Conservation (phyloP, 2,888 invertebrate species). For the Eilema sororculum region DNA sequence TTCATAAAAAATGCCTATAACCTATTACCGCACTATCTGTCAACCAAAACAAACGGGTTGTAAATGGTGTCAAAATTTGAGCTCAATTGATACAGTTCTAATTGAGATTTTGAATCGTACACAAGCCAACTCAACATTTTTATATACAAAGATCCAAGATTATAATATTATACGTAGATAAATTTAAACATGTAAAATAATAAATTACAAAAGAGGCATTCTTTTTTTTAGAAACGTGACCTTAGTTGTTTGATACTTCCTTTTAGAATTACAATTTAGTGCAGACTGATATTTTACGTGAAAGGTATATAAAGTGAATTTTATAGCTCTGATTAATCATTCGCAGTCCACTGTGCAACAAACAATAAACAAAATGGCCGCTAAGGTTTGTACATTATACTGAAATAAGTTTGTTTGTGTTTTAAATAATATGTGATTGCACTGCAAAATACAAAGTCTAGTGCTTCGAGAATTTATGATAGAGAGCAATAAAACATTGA, state of each 20-base stretch:
- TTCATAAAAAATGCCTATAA: too few species aligned
- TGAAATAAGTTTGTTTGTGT: not conserved
- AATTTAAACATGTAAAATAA: not conserved
- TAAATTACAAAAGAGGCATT: not conserved
- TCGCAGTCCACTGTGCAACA: slow-evolving; percentile 80
- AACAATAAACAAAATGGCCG: slow-evolving; percentile 82
- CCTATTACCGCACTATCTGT: too few species aligned
- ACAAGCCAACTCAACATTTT: too few species aligned
- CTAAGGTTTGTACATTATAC: slow-evolving; percentile 69
- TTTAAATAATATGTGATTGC: too few species aligned
- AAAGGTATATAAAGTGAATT: slow-evolving; percentile 73
- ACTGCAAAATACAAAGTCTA: too few species aligned
- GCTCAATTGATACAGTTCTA: too few species aligned
- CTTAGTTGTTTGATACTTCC: not conserved
- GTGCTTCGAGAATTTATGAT: too few species aligned
- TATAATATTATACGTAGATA: not conserved
- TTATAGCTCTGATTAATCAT: slow-evolving; percentile 71
- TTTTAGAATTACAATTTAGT: not conserved
- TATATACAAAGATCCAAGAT: not conserved
- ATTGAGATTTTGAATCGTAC: too few species aligned
- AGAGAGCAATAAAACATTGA: too few species aligned
- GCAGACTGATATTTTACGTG: slow-evolving; percentile 48
- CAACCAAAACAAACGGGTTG: too few species aligned
- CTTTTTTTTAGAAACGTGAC: slow-evolving; percentile 1
- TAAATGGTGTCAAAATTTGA: too few species aligned